These are phyloP conservation scores for Spisula subtruncata DNA, from an alignment of 2,888 invertebrate species.

Conservation along the genomic window DNA sequence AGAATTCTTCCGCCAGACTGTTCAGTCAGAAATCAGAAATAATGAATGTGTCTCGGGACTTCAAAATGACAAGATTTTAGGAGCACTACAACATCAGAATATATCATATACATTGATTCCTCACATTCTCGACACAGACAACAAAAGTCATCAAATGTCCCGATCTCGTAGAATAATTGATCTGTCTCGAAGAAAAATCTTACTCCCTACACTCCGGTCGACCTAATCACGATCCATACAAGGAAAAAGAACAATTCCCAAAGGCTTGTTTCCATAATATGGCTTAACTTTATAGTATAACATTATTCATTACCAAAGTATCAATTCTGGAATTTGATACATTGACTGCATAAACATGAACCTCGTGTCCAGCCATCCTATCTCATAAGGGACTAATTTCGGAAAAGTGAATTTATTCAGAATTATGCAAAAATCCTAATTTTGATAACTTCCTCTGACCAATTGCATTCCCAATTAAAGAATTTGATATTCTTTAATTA, in stretches of 20 bases:
- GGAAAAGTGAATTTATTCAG: too few relatives aligned
- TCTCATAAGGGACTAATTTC: too few relatives aligned
- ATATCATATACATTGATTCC: conserved; percentile 11
- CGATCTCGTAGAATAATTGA: conserved; percentile 12
- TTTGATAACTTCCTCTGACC: too few relatives aligned
- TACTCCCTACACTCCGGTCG: background rate
- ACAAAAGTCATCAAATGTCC: conserved; percentile 16
- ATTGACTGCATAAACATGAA: too few relatives aligned
- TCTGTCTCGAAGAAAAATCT: conserved; percentile 13
- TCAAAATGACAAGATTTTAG: background rate
- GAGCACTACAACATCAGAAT: background rate
- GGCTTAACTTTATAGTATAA: background rate
- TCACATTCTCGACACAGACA: background rate
- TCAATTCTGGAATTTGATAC: background rate
- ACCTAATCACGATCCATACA: background rate
- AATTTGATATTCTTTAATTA: too few relatives aligned
- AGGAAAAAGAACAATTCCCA: background rate
- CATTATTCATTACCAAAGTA: background rate
- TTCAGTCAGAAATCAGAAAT: conserved; percentile 12
- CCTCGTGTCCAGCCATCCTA: too few relatives aligned
- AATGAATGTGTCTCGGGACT: background rate
- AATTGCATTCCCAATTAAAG: too few relatives aligned
- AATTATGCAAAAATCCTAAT: too few relatives aligned
- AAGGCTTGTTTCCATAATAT: background rate
- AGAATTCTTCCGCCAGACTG: background rate